These are phyloP conservation scores for Gymnocypris eckloni DNA, from an alignment of 2,797 vertebrate species.

Conservation along the genomic window DNA sequence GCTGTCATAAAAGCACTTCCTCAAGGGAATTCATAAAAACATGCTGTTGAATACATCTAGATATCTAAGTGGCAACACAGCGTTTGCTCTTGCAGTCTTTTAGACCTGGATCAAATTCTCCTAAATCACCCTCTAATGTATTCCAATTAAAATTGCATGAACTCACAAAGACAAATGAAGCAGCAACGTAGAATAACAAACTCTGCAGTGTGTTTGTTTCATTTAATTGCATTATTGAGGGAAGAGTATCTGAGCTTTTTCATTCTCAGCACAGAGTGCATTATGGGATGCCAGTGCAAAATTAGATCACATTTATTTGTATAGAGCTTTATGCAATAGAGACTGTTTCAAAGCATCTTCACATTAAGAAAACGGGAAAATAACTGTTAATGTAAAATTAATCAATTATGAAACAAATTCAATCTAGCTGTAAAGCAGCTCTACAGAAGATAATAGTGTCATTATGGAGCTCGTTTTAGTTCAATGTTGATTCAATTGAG, in stretches of 20 bases:
- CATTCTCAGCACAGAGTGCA: not conserved
- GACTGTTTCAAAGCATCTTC: not conserved
- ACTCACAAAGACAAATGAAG: constrained; percentile 20
- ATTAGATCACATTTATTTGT: not conserved
- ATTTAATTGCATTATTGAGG: not conserved
- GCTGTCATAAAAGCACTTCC: not conserved
- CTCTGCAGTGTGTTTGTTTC: constrained; percentile 14
- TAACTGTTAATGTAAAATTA: not conserved
- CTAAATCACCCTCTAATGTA: not conserved
- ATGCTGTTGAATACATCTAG: not conserved
- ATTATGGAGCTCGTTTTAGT: not conserved
- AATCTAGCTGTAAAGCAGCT: not conserved
- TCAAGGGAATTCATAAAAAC: constrained; percentile 11
- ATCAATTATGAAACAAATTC: not conserved
- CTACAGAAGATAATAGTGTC: not conserved
- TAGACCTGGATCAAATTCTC: not conserved
- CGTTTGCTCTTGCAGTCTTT: not conserved
- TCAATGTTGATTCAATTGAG: not conserved
- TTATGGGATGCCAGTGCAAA: not conserved
- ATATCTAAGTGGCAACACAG: not conserved
- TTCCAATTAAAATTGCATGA: not conserved
- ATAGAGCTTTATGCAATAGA: not conserved
- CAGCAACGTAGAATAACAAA: no score
- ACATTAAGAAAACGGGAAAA: not conserved
- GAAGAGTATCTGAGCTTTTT: not conserved